Base-by-base conservation (phyloP, 2,888 invertebrate species). In the Operophtera brumata region DNA sequence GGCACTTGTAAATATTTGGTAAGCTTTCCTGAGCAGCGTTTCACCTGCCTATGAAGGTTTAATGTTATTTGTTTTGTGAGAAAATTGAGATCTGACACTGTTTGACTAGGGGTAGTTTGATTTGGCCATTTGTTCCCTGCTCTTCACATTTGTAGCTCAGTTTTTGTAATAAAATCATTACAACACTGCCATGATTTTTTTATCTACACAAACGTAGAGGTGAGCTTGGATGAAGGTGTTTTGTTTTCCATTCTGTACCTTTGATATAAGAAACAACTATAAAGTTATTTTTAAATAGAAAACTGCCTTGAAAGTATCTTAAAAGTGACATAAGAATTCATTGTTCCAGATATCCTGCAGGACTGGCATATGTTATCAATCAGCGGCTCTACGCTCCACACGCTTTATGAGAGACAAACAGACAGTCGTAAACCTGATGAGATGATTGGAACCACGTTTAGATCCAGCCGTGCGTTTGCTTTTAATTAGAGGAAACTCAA, bases 1-100 rank as follows among this genome's bases (percentile, higher is more conserved):
- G 80, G 77, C 77, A 70, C 74, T 82, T 80, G 85, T 86, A 84
- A 90, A 90, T 89, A 88, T 89, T 90, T 89, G 86, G 76, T 77
- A 75, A 86, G 85, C 85, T 83, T 85, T 84, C 78, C 77, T 81
- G 48, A 41, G 56, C 53, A 54, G 55, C 50, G 47, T 48, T 57
- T 57, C 57, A 57, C 57, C 57, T 57, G 57, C 52, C 57, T 25
- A 37, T 43, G 55, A 56, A 57, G 48, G 57, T 80, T 81, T 78
- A 80, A 82, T 79, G 75, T 74, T 84, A 74, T 84, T 83, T 80
- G 71, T 71, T 72, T 71, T 75, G 66, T 61, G 64, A 63, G 55
- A 74, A 72, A 71, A 74, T 68, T 59, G 63, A 65, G 61, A 58
- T 55, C 26, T 28, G 20, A 41, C 53, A 51, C 43, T 49, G 12